Percentiles rank a stretch among this genome's conserved stretches.
phyloP scores from a whole-genome alignment of 2,888 invertebrate genomes.

The Charanyca ferruginea region DNA sequence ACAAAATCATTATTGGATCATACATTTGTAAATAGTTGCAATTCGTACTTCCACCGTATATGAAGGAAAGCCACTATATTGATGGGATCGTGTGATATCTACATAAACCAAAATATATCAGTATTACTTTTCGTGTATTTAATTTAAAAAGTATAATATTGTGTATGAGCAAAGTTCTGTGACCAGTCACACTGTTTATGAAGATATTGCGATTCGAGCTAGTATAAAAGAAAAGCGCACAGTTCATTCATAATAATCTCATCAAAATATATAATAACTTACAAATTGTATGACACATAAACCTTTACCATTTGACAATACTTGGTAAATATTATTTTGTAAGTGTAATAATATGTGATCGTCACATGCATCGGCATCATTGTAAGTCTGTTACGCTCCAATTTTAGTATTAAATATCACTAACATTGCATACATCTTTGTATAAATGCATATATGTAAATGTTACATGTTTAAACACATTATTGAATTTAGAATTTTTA shows the following conservation, averaged over 20 bases:
- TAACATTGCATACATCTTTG: conserved; percentile 91
- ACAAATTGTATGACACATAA: conserved; percentile 75
- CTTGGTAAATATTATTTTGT: conserved; percentile 90
- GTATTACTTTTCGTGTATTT: conserved; percentile 75
- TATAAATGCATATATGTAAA: conserved; percentile 91
- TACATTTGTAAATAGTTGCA: conserved; percentile 81
- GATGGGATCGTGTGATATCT: conserved; percentile 81
- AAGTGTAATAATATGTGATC: conserved; percentile 88
- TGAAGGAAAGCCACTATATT: conserved; percentile 67
- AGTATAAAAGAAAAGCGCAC: conserved; percentile 86
- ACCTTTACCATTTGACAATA: conserved; percentile 90
- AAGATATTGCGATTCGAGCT: conserved; percentile 82
- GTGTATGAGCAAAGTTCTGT: conserved; percentile 65
- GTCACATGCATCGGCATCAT: conserved; percentile 80
- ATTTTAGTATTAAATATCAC: conserved; percentile 89
- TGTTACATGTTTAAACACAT: conserved; percentile 92
- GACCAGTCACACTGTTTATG: conserved; percentile 73
- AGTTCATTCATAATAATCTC: conserved; percentile 82
- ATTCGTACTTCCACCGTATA: conserved; percentile 74
- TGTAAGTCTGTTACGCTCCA: conserved; percentile 88
- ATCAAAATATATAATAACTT: conserved; percentile 73
- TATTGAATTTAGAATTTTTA: conserved; percentile 92
- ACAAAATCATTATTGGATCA: conserved; percentile 73
- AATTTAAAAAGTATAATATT: conserved; percentile 48
- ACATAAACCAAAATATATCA: conserved; percentile 78